Evolutionary conservation across 2,797 vertebrate genomes (phyloP).

Genomic region (Synaphobranchus kaupii): DNA sequence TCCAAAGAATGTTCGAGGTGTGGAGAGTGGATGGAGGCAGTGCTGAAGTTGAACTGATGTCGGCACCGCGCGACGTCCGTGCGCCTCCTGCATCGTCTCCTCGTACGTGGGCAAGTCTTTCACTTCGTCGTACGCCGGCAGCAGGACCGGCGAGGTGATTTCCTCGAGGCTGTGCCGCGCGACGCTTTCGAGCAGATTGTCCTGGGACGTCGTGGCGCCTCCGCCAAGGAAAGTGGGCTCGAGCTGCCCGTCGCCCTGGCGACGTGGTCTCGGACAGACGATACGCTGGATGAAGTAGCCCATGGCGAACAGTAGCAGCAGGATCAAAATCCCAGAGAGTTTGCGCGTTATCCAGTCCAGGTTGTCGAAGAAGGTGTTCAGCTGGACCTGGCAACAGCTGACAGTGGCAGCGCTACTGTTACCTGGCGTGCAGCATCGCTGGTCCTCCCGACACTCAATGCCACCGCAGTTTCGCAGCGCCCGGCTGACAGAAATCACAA

Average conservation of each 20-base stretch:
- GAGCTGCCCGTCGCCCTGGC: conserved; percentile 61
- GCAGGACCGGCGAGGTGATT: conserved; percentile 71
- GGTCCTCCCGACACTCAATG: conserved; percentile 77
- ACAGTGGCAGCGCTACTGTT: conserved; percentile 69
- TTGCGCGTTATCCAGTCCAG: conserved; percentile 89
- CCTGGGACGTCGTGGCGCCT: conserved; percentile 82
- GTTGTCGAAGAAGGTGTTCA: conserved; percentile 85
- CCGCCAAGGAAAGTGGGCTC: conserved; percentile 71
- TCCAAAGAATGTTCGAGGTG: not conserved
- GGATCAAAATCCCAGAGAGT: conserved; percentile 89
- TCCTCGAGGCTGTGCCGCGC: conserved; percentile 66
- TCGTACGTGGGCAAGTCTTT: conserved; percentile 93
- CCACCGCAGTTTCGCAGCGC: conserved; percentile 79
- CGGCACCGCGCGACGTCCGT: conserved; percentile 55
- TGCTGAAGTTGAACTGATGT: not conserved
- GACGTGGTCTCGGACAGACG: conserved; percentile 82
- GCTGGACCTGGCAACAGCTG: conserved; percentile 82
- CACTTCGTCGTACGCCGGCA: conserved; percentile 92
- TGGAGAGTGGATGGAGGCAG: not conserved
- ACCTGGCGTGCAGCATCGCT: conserved; percentile 80
- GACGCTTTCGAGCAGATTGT: conserved; percentile 81
- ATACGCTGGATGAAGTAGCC: conserved; percentile 92
- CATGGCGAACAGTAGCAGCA: conserved; percentile 88
- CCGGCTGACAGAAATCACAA: conserved; percentile 68
- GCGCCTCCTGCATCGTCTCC: conserved; percentile 84